Evolutionary conservation across 2,888 invertebrate species (phyloP), one percentile per base, ranked within the genome.

Genomic region (Cephus pulcher): DNA sequence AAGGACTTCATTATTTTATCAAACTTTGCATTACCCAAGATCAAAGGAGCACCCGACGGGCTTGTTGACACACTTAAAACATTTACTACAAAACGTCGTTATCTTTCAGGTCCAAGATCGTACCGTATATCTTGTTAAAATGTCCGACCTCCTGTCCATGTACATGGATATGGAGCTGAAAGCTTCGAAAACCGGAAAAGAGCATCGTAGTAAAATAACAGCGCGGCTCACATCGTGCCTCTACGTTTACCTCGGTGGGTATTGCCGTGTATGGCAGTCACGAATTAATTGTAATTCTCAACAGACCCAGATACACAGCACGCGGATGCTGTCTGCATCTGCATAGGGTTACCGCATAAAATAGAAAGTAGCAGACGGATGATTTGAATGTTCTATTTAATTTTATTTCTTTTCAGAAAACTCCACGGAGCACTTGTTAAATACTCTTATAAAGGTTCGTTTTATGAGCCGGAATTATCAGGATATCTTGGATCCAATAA

Each of bases 121-220:
- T 79, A 84, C 88, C 73, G 81, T 83, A 76, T 92, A 92, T 85
- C 86, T 92, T 83, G 90, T 90, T 80, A 87, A 88, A 77, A 92
- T 92, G 92, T 91, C 92, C 40, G 90, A 92, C 81, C 84, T 92
- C 68, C 84, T 92, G 82, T 91, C 92, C 12, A 87, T 92, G 87
- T 92, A 92, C 82, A 88, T 92, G 84, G 92, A 92, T 80, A 89
- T 92, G 89, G 92, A 92, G 87, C 86, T 92, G 73, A 90, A 91
- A 82, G 90, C 91, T 33, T 86, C 92, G 85, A 90, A 84, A 85
- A 86, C 85, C 77, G 88, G 85, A 33, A 86, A 78, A 79, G 90
- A 90, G 77, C 84, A 87, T 80, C 84, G 84, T 78, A 85, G 83
- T 73, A 86, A 86, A 85, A 89, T 91, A 81, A 88, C 89, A 73